A percentile compares a stretch with the other conserved stretches of the same genome.
phyloP scores from a whole-genome alignment of 2,797 vertebrate genomes.

The Nyctalus aviator region DNA sequence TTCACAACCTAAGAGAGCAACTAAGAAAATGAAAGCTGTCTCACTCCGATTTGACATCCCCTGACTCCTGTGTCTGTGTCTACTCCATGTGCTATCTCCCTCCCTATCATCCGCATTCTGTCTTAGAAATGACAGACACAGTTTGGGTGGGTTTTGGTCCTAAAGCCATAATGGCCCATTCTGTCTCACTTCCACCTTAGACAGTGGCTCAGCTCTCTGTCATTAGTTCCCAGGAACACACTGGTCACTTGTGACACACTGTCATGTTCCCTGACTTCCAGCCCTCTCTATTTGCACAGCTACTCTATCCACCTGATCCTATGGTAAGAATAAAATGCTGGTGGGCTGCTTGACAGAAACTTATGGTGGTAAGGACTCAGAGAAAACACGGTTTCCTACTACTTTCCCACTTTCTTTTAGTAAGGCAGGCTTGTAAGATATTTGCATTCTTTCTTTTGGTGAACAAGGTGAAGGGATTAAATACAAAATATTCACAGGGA shows the following conservation, averaged over 20 bases:
- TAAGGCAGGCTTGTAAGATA: neutral
- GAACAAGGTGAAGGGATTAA: neutral
- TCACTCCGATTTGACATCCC: neutral
- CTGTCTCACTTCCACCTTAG: neutral
- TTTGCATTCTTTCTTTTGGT: neutral
- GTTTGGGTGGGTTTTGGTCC: neutral
- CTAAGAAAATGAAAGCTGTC: no score
- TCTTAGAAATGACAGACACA: neutral
- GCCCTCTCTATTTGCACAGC: neutral
- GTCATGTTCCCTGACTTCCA: neutral
- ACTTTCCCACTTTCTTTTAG: neutral
- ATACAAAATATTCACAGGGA: neutral
- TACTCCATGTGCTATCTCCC: neutral
- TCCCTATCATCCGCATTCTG: neutral
- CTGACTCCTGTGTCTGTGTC: neutral
- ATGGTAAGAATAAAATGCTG: neutral
- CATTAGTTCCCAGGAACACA: neutral
- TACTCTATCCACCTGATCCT: neutral
- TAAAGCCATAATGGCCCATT: neutral
- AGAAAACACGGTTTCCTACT: neutral
- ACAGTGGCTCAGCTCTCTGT: neutral
- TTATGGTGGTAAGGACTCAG: neutral
- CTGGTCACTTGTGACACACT: neutral
- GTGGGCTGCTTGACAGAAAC: neutral
- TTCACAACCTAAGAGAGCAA: neutral